Evolutionary conservation across 2,113 vertebrate species (phyloP), one percentile per base, ranked within the genome.

Genomic region (Cyprichromis sp.): DNA sequence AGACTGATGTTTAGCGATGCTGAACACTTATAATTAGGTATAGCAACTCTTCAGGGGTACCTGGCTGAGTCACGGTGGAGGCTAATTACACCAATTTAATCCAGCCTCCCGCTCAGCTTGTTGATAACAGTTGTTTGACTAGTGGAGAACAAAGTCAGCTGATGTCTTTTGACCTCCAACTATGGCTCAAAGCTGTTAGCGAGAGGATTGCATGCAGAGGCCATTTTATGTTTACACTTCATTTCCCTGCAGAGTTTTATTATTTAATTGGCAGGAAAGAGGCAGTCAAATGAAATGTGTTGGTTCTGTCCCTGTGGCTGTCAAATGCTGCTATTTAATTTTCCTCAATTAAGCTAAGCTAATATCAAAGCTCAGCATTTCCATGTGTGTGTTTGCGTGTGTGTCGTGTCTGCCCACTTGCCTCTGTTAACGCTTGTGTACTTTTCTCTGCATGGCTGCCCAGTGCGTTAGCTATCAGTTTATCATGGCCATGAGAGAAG

Each of bases 211-310:
- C 12, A 61, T 19, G 71, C n/a, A 84, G 52, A 86, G 66, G 68
- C 34, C 81, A 84, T 73, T 90, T 83, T 85, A 73, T 87, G 76
- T 92, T 95, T 91, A 87, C 85, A 71, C 84, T 90, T 84, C 10
- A 83, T 92, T 92, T 90, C 45, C 61, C 78, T n/a, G 26, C 57
- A 91, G 83, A 81, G 87, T 55, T 87, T 73, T 26, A 87, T 89
- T 86, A 91, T 86, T 88, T 91, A 90, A 92, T 85, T 86, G 84
- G 55, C 88, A 91, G 81, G 71, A 91, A 91, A 83, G 29, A 80
- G 61, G 26, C n/a, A 90, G 63, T 89, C 40, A 71, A 80, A 81
- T 79, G 57, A 90, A 84, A 87, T 85, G 45, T 61, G 61, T 47
- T 91, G 40, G 55, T 91, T 92, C 31, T 14, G 59, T 73, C 53